phyloP scores from a whole-genome alignment of 2,797 vertebrate species.

The Anableps anableps region DNA sequence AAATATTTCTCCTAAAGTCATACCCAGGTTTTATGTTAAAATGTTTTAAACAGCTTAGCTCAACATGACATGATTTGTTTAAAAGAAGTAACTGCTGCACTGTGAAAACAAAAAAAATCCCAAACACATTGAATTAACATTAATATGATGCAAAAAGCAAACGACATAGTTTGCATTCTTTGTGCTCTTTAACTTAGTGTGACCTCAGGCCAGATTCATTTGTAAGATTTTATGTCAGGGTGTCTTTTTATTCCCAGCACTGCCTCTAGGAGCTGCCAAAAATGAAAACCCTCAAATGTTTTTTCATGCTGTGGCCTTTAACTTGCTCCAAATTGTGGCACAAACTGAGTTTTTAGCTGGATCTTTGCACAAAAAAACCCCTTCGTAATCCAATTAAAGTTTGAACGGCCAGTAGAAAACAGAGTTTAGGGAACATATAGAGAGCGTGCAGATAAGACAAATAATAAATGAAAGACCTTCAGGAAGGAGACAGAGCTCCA shows the following conservation, averaged over 20 bases:
- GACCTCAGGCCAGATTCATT: neutral
- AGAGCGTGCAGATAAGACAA: constrained; percentile 39
- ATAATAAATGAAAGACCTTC: constrained; percentile 65
- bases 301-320: neutral
- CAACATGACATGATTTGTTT: neutral
- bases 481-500: constrained; percentile 46
- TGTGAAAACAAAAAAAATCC: neutral
- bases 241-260: neutral
- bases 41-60: neutral
- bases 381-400: constrained; percentile 38
- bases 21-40: neutral
- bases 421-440: constrained; percentile 9
- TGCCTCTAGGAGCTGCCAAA: constrained; percentile 1
- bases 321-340: neutral
- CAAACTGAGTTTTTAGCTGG: neutral
- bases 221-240: neutral
- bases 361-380: constrained; percentile 3
- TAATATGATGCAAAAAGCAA: neutral
- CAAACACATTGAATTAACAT: neutral
- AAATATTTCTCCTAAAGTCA: neutral
- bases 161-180: neutral
- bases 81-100: neutral
- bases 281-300: neutral
- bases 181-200: neutral
- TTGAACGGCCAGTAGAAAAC: constrained; percentile 30